These are phyloP conservation scores for Trachelipus rathkii DNA, from an alignment of 1,140 invertebrate species.

Conservation along the genomic window DNA sequence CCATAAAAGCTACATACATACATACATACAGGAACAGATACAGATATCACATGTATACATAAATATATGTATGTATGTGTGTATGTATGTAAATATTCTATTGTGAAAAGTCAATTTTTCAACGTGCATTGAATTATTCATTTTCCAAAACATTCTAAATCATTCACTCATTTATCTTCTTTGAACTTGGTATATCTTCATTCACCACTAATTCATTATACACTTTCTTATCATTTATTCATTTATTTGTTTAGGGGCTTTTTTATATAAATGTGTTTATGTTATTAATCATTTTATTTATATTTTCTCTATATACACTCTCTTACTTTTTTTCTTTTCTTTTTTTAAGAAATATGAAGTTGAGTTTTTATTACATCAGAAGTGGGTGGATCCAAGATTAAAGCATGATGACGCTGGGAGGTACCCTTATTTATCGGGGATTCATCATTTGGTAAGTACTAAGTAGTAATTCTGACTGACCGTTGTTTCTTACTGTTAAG, in stretches of 20 bases:
- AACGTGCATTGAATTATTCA: background rate
- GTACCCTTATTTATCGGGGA: slow-evolving; percentile 81
- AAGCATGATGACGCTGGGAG: slow-evolving; percentile 76
- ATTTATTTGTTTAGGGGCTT: background rate
- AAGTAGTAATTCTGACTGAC: too few relatives aligned
- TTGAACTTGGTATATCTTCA: too few relatives aligned
- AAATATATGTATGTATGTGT: too few relatives aligned
- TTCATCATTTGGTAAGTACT: slow-evolving; percentile 63
- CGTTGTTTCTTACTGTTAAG: too few relatives aligned
- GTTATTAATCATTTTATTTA: background rate
- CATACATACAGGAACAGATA: too few relatives aligned
- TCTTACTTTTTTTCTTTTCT: slow-evolving; percentile 45
- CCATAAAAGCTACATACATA: too few relatives aligned
- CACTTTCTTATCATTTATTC: background rate
- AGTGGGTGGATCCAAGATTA: slow-evolving; percentile 82
- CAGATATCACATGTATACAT: too few relatives aligned
- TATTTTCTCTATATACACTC: background rate
- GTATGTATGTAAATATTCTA: too few relatives aligned
- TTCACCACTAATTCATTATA: background rate
- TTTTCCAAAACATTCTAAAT: background rate
- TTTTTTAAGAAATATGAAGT: slow-evolving; percentile 98
- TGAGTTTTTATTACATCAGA: slow-evolving; percentile 83
- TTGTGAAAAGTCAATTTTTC: too few relatives aligned
- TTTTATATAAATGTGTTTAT: background rate
- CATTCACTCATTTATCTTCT: background rate